Conservation (phyloP, 2,888 invertebrate genomes). For the Heteromyza rotundicornis region DNA sequence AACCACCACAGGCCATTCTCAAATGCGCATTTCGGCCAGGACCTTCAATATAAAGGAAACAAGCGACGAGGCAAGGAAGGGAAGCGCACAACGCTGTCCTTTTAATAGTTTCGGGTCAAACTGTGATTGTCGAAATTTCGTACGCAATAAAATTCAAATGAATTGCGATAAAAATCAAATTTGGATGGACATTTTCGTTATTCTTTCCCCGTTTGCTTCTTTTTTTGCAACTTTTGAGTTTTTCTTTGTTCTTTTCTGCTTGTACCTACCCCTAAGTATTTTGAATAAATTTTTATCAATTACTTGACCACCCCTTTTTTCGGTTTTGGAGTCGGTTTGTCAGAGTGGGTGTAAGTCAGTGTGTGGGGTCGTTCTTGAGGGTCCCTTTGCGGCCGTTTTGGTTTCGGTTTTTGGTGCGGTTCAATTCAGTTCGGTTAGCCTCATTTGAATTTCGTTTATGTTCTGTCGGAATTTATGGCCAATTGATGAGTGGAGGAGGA, state of each 20-base stretch:
- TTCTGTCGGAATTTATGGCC: slow-evolving; percentile 21
- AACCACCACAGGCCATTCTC: too few species aligned
- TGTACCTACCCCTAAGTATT: background rate
- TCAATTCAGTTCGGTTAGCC: slow-evolving; percentile 17
- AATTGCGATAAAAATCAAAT: slow-evolving; percentile 61
- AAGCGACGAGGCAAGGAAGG: slow-evolving; percentile 30
- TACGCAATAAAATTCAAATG: slow-evolving; percentile 61
- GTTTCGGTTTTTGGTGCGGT: slow-evolving; percentile 32
- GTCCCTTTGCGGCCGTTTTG: slow-evolving; percentile 39
- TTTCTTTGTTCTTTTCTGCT: background rate
- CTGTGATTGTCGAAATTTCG: slow-evolving; percentile 48
- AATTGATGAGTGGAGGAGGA: too few species aligned
- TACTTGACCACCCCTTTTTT: slow-evolving; percentile 8
- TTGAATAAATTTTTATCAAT: background rate
- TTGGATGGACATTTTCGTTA: slow-evolving; percentile 42
- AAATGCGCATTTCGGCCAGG: slow-evolving; percentile 25
- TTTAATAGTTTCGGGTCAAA: slow-evolving; percentile 47
- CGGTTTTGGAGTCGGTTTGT: background rate
- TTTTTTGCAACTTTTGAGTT: background rate
- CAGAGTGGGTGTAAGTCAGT: background rate
- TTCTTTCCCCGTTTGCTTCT: background rate
- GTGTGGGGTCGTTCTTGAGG: slow-evolving; percentile 16
- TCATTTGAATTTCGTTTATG: slow-evolving; percentile 29
- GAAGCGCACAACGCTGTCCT: slow-evolving; percentile 25
- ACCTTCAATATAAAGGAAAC: slow-evolving; percentile 11